Evolutionary conservation across 2,113 vertebrate genomes (phyloP), one percentile per base, ranked within the genome.

Genomic region (Melanerpes formicivorus): DNA sequence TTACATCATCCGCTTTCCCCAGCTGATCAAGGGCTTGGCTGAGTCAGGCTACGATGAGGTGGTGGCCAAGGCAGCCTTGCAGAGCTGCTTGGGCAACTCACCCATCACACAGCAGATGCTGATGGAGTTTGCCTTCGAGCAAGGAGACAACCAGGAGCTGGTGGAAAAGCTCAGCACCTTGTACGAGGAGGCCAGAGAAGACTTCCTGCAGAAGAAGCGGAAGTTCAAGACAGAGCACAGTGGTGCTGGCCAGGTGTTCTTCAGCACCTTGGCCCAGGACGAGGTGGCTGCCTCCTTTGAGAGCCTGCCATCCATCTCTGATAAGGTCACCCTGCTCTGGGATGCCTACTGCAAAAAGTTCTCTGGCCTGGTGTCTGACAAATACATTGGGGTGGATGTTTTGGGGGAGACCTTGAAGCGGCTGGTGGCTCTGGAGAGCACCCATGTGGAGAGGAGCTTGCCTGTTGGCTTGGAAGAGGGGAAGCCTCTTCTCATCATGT

Each of bases 401-500:
- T 91, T 98, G 27, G 98, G 95, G 9, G 30, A 52, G 4, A 71
- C 95, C 22, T 96, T 98, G 25, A 90, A 80, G 5, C 78, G 18
- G 32, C 95, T 98, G 5, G 97, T 97, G 16, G 83, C 90, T 16
- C 86, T 56, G 30, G 97, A 97, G 87, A 89, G 73, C 32, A 63
- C 56, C 1, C 55, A 58, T 2, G 12, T 97, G 8, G 86, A 82
- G 44, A 95, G 98, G 22, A 95, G 88, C 19, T 72, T 98, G 17
- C 96, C 97, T 1, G 6, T 52, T 21, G 3, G 32, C 92, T 76
- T 90, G 96, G 62, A 95, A 95, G 63, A 90, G 82, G 97, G 98
- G 14, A 97, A 89, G 25, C 97, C 98, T 6, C 97, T 97, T 63
- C 97, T 98, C 4, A 48, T 98, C 48, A 73, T 96, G 16, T 98